phyloP scores from a whole-genome alignment of 1,140 invertebrate species.

The Drosophila suzukii region DNA sequence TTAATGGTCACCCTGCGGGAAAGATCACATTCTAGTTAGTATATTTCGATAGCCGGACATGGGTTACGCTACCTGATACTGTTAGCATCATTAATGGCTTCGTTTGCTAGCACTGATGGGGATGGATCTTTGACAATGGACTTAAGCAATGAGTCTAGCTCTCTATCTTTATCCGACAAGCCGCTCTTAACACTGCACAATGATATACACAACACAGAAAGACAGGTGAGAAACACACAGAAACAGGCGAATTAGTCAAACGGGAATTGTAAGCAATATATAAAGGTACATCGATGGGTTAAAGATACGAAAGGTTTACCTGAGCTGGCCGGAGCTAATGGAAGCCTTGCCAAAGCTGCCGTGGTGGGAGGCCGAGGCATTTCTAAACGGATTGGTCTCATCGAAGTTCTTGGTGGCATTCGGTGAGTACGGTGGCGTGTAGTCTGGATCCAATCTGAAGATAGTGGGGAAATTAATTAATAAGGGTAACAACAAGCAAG shows the following conservation, averaged over 20 bases:
- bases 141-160: constrained; percentile 86
- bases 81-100: constrained; percentile 84
- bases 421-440: constrained; percentile 70
- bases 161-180: constrained; percentile 86
- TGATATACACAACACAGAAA: constrained; percentile 58
- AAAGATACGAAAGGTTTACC: constrained; percentile 41
- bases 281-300: constrained; percentile 6
- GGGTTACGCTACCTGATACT: constrained; percentile 84
- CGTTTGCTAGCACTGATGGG: constrained; percentile 85
- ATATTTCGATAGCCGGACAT: constrained; percentile 60
- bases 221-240: constrained; percentile 59
- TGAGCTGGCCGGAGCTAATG: constrained; percentile 82
- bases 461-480: background rate
- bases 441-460: constrained; percentile 73
- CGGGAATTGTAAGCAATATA: constrained; percentile 45
- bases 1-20: constrained; percentile 86
- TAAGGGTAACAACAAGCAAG: background rate
- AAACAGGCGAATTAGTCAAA: constrained; percentile 69
- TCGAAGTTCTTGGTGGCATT: constrained; percentile 80
- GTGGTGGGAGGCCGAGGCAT: constrained; percentile 72
- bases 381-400: constrained; percentile 82
- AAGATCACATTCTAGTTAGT: constrained; percentile 1
- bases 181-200: constrained; percentile 85
- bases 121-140: constrained; percentile 87
- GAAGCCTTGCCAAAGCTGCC: constrained; percentile 84